Conservation (phyloP, 2,888 invertebrate genomes). For the Rhamnusium bicolor region DNA sequence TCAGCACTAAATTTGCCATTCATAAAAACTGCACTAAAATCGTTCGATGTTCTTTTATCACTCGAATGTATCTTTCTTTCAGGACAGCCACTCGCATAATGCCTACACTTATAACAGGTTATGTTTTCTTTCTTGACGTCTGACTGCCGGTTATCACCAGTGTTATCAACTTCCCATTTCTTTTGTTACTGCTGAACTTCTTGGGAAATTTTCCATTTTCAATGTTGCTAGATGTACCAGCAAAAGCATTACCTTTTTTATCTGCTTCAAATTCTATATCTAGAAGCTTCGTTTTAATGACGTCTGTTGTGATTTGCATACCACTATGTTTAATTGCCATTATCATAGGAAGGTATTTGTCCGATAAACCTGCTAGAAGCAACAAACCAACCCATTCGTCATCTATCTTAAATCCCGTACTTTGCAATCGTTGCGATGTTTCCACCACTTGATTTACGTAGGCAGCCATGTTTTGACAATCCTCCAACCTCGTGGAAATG, state of each 20-base stretch:
- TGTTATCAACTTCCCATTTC: background rate
- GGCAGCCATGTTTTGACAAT: background rate
- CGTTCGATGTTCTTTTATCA: background rate
- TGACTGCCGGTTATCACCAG: background rate
- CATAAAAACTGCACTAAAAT: background rate
- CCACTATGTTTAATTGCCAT: background rate
- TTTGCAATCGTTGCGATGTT: background rate
- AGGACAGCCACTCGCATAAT: background rate
- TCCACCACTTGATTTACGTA: background rate
- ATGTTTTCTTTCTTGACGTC: background rate
- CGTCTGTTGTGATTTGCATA: background rate
- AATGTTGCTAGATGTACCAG: background rate
- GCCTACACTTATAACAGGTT: background rate
- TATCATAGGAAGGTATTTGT: background rate
- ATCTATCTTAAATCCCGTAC: background rate
- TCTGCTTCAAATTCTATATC: background rate
- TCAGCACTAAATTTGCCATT: background rate
- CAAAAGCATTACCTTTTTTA: background rate
- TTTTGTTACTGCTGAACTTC: background rate
- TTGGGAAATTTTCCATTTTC: background rate
- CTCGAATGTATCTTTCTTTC: too few species aligned
- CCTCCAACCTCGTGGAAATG: conserved; percentile 5
- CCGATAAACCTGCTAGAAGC: background rate
- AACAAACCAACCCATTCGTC: background rate
- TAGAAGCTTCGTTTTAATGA: background rate